phyloP scores from a whole-genome alignment of 1,140 invertebrate genomes.

The Batillaria attramentaria region DNA sequence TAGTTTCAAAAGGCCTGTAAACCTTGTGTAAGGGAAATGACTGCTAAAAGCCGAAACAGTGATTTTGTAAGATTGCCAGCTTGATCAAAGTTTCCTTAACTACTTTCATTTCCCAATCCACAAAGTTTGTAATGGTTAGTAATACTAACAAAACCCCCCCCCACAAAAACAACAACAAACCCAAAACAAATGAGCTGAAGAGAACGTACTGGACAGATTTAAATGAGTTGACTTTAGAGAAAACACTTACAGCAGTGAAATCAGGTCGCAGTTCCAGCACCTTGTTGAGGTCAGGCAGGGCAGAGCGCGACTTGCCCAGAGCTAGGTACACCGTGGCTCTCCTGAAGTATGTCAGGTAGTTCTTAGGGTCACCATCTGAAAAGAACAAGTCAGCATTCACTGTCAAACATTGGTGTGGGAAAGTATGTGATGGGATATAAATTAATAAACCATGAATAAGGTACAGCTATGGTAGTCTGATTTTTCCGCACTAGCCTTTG shows the following conservation, averaged over 20 bases:
- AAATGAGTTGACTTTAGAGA: not conserved
- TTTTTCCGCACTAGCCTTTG: no score
- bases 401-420: not conserved
- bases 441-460: no score
- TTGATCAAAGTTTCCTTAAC: no score
- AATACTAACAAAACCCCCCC: not conserved
- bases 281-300: constrained; percentile 92
- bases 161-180: no score
- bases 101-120: not conserved
- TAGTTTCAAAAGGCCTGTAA: no score
- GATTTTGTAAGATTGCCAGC: no score
- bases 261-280: constrained; percentile 95
- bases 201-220: not conserved
- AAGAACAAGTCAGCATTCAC: constrained; percentile 60
- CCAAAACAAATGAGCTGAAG: not conserved
- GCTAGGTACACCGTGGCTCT: constrained; percentile 97
- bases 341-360: constrained; percentile 89
- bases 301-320: constrained; percentile 95
- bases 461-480: no score
- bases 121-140: not conserved
- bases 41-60: no score
- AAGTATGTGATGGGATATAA: no score
- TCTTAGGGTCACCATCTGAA: constrained; percentile 94
- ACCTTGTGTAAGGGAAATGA: no score
- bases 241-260: constrained; percentile 82